phyloP scores from a whole-genome alignment of 2,888 invertebrate species.

The Eudemis profundana region DNA sequence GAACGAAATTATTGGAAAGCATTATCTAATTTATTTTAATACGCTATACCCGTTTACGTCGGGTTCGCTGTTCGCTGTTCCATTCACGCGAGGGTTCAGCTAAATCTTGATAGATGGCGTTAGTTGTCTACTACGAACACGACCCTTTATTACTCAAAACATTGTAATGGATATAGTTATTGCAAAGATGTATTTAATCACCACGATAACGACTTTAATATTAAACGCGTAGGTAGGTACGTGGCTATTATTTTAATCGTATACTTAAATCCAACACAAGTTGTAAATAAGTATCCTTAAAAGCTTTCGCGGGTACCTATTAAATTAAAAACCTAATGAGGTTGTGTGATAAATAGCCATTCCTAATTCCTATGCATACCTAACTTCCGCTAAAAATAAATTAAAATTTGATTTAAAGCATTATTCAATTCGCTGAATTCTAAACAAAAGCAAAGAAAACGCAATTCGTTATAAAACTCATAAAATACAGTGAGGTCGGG shows the following conservation, averaged over 20 bases:
- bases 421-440: slow-evolving; percentile 56
- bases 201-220: slow-evolving; percentile 20
- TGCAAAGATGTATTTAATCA: slow-evolving; percentile 30
- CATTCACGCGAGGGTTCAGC: slow-evolving; percentile 24
- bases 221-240: slow-evolving; percentile 13
- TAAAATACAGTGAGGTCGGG: slow-evolving; percentile 76
- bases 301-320: neutral
- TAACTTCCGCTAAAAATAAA: slow-evolving; percentile 35
- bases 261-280: slow-evolving; percentile 9
- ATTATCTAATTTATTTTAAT: slow-evolving; percentile 43
- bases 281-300: slow-evolving; percentile 4
- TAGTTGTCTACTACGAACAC: slow-evolving; percentile 19
- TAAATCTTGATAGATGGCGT: slow-evolving; percentile 34
- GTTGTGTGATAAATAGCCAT: neutral
- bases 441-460: slow-evolving; percentile 69
- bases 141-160: slow-evolving; percentile 36
- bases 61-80: slow-evolving; percentile 15
- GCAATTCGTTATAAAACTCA: slow-evolving; percentile 75
- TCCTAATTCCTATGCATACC: neutral
- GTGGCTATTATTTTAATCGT: slow-evolving; percentile 27
- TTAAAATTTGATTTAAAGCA: slow-evolving; percentile 37
- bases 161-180: slow-evolving; percentile 37
- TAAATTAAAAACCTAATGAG: neutral
- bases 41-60: slow-evolving; percentile 28
- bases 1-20: slow-evolving; percentile 39